Evolutionary conservation across 2,113 vertebrate species (phyloP).

Genomic region (Rana temporaria): DNA sequence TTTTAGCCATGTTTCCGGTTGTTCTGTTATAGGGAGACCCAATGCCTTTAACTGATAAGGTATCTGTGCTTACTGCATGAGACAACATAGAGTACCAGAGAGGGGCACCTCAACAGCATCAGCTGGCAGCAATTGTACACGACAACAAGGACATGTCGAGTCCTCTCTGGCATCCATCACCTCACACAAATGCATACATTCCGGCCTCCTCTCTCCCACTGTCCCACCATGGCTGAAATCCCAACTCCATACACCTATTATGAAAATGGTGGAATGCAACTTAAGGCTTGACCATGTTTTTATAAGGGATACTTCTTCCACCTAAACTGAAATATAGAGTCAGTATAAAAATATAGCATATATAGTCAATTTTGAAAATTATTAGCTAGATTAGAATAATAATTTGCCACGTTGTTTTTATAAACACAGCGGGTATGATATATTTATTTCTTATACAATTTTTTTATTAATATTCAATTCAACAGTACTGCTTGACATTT

Average conservation of each 20-base stretch:
- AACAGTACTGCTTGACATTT: too few species aligned
- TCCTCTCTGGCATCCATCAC: constrained; percentile 98
- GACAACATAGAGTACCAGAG: constrained; percentile 62
- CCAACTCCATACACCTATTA: constrained; percentile 73
- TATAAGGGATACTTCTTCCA: too few species aligned
- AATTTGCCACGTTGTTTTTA: too few species aligned
- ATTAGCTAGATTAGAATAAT: too few species aligned
- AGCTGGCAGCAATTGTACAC: constrained; percentile 64
- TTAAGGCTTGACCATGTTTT: too few species aligned
- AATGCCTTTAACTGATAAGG: constrained; percentile 75
- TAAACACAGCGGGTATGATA: too few species aligned
- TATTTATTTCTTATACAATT: too few species aligned
- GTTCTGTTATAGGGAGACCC: constrained; percentile 68
- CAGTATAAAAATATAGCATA: too few species aligned
- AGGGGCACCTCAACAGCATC: constrained; percentile 65
- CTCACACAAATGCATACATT: constrained; percentile 93
- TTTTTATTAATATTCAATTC: too few species aligned
- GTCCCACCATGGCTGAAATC: constrained; percentile 73
- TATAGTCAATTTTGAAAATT: too few species aligned
- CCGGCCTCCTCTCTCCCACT: constrained; percentile 79
- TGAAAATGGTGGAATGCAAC: constrained; percentile 56
- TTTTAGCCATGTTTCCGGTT: constrained; percentile 72
- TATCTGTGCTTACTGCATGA: constrained; percentile 70
- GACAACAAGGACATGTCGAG: constrained; percentile 81
- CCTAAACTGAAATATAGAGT: too few species aligned